phyloP scores from a whole-genome alignment of 2,888 invertebrate genomes.

The Eilema sororculum region DNA sequence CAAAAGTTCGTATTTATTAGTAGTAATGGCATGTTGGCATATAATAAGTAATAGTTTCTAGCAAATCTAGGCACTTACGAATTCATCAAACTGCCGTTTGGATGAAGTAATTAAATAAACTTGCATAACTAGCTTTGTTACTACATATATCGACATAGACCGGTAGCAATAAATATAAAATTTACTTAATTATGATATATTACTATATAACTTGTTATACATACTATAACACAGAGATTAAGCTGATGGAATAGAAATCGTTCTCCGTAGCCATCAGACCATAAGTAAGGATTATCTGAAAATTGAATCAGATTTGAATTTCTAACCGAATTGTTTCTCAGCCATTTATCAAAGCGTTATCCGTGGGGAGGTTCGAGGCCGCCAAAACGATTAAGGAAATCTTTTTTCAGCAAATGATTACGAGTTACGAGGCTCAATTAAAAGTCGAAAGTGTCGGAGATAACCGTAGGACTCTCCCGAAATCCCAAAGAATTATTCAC shows the following conservation, averaged over 20 bases:
- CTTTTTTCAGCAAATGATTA: constrained; percentile 47
- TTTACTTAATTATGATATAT: background rate
- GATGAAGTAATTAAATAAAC: too few species aligned
- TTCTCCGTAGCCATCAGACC: constrained; percentile 34
- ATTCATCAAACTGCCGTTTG: too few species aligned
- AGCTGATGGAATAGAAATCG: constrained; percentile 12
- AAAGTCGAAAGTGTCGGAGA: constrained; percentile 39
- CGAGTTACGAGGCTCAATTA: constrained; percentile 42
- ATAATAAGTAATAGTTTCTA: too few species aligned
- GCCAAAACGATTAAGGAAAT: constrained; percentile 52
- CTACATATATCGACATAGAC: too few species aligned
- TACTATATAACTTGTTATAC: background rate
- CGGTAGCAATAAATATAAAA: too few species aligned
- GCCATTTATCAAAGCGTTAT: constrained; percentile 55
- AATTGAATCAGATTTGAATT: constrained; percentile 59
- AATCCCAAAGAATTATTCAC: constrained; percentile 24
- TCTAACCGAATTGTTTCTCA: constrained; percentile 58
- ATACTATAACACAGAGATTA: constrained; percentile 7
- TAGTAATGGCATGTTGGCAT: background rate
- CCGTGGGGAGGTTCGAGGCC: constrained; percentile 42
- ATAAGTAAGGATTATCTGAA: constrained; percentile 50
- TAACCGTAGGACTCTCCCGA: constrained; percentile 30
- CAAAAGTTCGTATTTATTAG: background rate
- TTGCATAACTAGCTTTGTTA: too few species aligned
- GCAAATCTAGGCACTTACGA: too few species aligned